Percentiles rank a stretch among this genome's conserved stretches.
Conservation (phyloP, 23 tunicate genomes). For the Oikopleura vanhoeffeni region DNA sequence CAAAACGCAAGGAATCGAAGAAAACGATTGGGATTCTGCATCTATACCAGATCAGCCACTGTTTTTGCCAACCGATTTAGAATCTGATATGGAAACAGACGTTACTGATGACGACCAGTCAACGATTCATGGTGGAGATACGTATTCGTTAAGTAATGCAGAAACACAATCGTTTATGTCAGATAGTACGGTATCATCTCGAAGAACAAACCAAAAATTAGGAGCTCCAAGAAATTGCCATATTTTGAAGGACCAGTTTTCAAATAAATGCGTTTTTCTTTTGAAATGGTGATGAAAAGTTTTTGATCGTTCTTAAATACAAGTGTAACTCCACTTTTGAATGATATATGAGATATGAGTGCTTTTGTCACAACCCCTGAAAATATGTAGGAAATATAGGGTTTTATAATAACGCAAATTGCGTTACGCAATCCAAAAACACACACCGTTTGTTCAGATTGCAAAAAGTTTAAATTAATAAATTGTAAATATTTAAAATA, state of each 20-base stretch:
- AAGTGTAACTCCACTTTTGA: no score
- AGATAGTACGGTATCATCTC: neutral
- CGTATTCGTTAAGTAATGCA: neutral
- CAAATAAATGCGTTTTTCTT: no score
- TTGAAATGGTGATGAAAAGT: no score
- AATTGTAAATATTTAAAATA: no score
- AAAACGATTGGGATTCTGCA: constrained; percentile 40
- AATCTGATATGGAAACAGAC: constrained; percentile 26
- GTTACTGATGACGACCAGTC: neutral
- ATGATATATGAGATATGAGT: no score
- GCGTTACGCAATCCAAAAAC: no score
- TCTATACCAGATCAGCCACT: constrained; percentile 75
- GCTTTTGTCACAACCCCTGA: no score
- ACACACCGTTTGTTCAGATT: no score
- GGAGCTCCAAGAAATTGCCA: constrained; percentile 9
- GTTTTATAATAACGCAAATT: no score
- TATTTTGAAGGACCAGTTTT: neutral
- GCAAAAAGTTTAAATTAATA: no score
- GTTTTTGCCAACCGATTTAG: constrained; percentile 33
- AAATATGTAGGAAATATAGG: no score
- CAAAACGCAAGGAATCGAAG: constrained; percentile 60
- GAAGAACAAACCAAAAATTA: neutral
- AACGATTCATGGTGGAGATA: constrained; percentile 8
- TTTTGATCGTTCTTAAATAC: no score
- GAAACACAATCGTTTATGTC: neutral